Conservation (phyloP, 2,888 invertebrate species). For the Phengaris alcon region DNA sequence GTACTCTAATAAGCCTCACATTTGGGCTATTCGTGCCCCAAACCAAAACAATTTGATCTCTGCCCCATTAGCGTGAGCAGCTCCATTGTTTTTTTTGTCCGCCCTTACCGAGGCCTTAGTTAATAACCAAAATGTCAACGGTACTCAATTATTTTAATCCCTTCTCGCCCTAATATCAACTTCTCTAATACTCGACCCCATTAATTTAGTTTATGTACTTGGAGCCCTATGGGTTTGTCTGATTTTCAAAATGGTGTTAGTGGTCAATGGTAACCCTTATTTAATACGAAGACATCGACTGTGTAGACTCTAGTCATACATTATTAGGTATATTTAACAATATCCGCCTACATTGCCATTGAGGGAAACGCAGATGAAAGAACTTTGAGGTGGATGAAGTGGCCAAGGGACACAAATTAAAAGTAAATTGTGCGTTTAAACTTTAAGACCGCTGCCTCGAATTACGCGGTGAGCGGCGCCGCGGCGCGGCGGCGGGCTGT, state of each 20-base stretch:
- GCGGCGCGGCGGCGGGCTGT: too few relatives aligned
- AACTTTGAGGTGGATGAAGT: too few relatives aligned
- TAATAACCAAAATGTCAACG: constrained; percentile 26
- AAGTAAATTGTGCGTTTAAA: too few relatives aligned
- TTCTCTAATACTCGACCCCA: constrained; percentile 22
- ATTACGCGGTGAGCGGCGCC: too few relatives aligned
- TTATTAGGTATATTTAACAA: too few relatives aligned
- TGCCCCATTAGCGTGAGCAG: not conserved
- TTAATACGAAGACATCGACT: too few relatives aligned
- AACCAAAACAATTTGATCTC: constrained; percentile 8
- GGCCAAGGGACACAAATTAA: too few relatives aligned
- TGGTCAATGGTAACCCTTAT: not conserved
- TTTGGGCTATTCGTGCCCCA: not conserved
- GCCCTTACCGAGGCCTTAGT: constrained; percentile 14
- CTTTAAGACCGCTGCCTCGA: too few relatives aligned
- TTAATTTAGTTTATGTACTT: constrained; percentile 24
- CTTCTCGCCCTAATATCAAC: constrained; percentile 23
- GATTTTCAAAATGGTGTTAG: constrained; percentile 5
- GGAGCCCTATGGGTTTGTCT: not conserved
- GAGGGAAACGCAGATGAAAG: too few relatives aligned
- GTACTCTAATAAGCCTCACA: not conserved
- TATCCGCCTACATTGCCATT: too few relatives aligned
- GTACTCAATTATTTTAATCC: constrained; percentile 28
- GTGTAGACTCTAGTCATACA: too few relatives aligned
- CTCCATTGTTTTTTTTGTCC: constrained; percentile 17